Evolutionary conservation across 2,797 vertebrate genomes (phyloP), one percentile per base, ranked within the genome.

Genomic region (Echeneis naucrates): DNA sequence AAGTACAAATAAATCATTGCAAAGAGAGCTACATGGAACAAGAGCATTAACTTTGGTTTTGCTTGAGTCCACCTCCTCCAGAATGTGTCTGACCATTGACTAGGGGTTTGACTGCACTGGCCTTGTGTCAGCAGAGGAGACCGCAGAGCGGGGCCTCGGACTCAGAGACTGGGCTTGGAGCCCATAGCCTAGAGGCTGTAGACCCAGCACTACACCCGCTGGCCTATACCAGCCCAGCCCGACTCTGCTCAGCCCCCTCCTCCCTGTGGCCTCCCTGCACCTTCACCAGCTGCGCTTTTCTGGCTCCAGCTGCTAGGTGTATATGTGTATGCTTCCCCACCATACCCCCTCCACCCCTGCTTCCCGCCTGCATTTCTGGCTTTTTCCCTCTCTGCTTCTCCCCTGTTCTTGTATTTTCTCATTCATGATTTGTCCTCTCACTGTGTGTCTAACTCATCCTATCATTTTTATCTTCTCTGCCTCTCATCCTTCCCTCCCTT

Each of bases 261-360:
- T 94, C 95, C 92, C 94, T 87, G 91, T 95, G 93, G 92, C 72
- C 83, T 51, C 90, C 89, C 93, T 89, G 92, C 94, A 93, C 85
- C 94, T 94, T 91, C 95, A 93, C 93, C 97, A 98, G 98, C 97
- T 98, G 96, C 88, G 92, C 93, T 95, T 95, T 94, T 94, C 93
- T 96, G 96, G 96, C 96, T 95, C 94, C 95, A 94, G 95, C 94
- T 95, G 94, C 95, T 92, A 88, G 86, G 88, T 92, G 85, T 90
- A 80, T 69, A 79, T 87, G 77, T 79, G 81, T 72, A 71, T 21
- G 71, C 77, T 76, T 75, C 80, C 75, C 69, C 74, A 78, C 56
- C 55, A 59, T 60, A 68, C n/a, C 61, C 81, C 58, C 67, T 63
- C 51, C n/a, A n/a, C n/a, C n/a, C n/a, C n/a, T n/a, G n/a, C n/a